These are phyloP conservation scores for Pomatorhinus ruficollis DNA, from an alignment of 2,113 vertebrate genomes.

Conservation along the genomic window DNA sequence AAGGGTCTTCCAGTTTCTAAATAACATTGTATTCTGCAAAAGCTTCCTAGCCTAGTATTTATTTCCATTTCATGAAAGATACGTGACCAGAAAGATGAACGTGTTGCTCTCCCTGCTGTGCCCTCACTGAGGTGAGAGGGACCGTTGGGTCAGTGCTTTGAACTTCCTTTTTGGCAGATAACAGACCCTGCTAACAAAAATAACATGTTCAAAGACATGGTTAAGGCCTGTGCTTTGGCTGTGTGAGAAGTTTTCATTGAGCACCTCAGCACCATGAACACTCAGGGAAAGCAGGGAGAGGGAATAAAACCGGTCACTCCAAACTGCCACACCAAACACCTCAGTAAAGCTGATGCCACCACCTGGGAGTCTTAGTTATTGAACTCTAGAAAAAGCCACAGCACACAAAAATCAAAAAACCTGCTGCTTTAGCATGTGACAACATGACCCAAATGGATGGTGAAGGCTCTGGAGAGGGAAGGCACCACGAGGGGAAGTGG, in stretches of 20 bases:
- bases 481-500: accelerated
- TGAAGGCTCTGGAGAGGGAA: background rate
- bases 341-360: background rate
- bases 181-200: background rate
- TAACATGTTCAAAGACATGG: background rate
- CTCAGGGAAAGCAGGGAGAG: background rate
- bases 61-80: background rate
- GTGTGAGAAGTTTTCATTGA: background rate
- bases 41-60: background rate
- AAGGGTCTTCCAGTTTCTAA: background rate
- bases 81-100: background rate
- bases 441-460: accelerated
- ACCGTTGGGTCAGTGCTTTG: background rate
- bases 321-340: background rate
- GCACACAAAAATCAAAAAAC: background rate
- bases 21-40: background rate
- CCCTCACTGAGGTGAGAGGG: background rate
- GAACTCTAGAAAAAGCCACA: background rate
- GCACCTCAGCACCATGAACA: background rate
- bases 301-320: accelerated
- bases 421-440: background rate
- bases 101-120: background rate
- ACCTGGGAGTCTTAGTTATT: background rate
- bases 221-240: background rate
- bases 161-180: background rate